A percentile compares a stretch with the other conserved stretches of the same genome.
These are phyloP conservation scores for Elegia similella DNA, from an alignment of 2,888 invertebrate genomes.

Conservation along the genomic window DNA sequence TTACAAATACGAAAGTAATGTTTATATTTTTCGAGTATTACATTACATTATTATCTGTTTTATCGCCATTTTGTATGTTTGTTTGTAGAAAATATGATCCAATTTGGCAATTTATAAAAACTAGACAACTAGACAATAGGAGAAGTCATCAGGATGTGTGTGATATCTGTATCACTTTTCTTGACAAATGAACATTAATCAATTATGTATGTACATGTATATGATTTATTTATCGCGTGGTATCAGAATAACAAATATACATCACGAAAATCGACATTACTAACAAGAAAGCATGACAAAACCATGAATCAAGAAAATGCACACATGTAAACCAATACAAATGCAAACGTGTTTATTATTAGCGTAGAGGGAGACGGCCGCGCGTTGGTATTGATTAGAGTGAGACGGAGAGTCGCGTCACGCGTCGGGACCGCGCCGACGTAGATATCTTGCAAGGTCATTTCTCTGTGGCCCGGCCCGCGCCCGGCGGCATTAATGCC, in stretches of 20 bases:
- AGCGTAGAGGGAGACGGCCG: slow-evolving; percentile 54
- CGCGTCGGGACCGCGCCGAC: slow-evolving; percentile 46
- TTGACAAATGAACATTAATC: too few relatives aligned
- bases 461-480: slow-evolving; percentile 43
- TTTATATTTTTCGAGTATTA: too few relatives aligned
- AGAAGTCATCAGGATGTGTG: too few relatives aligned
- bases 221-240: too few relatives aligned
- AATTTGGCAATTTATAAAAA: too few relatives aligned
- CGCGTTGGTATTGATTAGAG: slow-evolving; percentile 57
- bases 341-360: slow-evolving; percentile 61
- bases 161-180: too few relatives aligned
- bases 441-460: slow-evolving; percentile 76
- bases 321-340: slow-evolving; percentile 39
- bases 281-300: slow-evolving; percentile 37
- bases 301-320: slow-evolving; percentile 47
- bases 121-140: too few relatives aligned
- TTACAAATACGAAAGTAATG: too few relatives aligned
- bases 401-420: slow-evolving; percentile 44
- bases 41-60: too few relatives aligned
- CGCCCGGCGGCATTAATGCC: slow-evolving; percentile 24
- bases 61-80: too few relatives aligned
- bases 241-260: not conserved
- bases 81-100: too few relatives aligned
- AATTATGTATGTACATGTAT: too few relatives aligned
- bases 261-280: slow-evolving; percentile 15